A percentile compares a stretch with the other conserved stretches of the same genome.
Conservation (phyloP, 2,888 invertebrate species). For the Molorchus minor region DNA sequence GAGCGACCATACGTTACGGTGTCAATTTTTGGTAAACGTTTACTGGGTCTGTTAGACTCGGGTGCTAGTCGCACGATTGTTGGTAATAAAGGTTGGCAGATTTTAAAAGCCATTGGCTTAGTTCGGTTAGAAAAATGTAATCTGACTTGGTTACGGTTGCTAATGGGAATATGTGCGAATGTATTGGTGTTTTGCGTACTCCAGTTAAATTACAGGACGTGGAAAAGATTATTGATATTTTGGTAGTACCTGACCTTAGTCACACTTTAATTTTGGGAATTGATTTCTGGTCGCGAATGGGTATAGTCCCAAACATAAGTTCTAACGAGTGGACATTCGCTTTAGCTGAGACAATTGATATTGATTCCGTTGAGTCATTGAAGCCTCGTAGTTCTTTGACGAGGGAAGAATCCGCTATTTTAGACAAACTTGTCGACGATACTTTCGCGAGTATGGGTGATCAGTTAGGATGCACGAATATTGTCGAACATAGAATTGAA, state of each 20-base stretch:
- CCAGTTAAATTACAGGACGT: conserved; percentile 22
- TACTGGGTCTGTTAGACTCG: conserved; percentile 18
- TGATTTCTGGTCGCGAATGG: conserved; percentile 33
- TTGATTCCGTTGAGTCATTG: neutral
- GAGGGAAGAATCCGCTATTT: no score
- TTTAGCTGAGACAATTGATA: neutral
- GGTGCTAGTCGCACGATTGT: conserved; percentile 11
- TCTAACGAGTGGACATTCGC: conserved; percentile 30
- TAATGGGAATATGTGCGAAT: conserved; percentile 23
- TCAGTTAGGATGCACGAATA: conserved; percentile 7
- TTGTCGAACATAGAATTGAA: conserved; percentile 18
- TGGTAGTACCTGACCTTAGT: conserved; percentile 28
- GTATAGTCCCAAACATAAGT: conserved; percentile 28
- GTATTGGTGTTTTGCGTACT: conserved; percentile 22
- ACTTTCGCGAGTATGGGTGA: conserved; percentile 21
- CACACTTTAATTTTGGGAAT: conserved; percentile 28
- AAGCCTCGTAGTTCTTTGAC: conserved; percentile 4
- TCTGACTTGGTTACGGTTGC: conserved; percentile 18
- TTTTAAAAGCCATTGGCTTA: neutral
- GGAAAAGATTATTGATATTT: conserved; percentile 27
- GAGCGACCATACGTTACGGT: conserved; percentile 16
- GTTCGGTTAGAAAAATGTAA: neutral
- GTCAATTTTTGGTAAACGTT: neutral
- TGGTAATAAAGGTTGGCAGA: neutral
- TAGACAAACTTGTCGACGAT: conserved; percentile 12